Base-by-base conservation (phyloP, 2,797 vertebrate genomes). In the Chrysocyon brachyurus region DNA sequence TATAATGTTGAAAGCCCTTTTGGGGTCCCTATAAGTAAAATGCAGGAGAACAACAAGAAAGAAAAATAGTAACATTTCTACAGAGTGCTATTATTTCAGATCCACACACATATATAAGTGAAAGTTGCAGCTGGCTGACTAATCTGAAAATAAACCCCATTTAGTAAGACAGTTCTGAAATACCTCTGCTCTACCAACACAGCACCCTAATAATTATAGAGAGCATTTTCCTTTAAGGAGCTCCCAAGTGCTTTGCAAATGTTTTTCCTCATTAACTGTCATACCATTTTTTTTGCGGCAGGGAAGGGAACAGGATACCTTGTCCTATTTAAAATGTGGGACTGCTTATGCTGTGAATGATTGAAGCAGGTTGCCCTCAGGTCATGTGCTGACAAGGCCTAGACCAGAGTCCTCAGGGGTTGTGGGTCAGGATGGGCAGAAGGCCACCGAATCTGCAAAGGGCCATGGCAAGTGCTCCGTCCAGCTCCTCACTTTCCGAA, bases 301-400 rank as follows among this genome's bases (percentile, higher is more conserved):
- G 68, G 28, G 26, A 73, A 84, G 63, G 49, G 24, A 87, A 82
- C 68, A 75, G 24, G 19, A 83, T 81, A 54, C 46, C 22, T 77
- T 81, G 88, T 92, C 94, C 91, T 96, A 68, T 93, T 94, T 96
- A 95, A 97, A 93, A 96, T 97, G 90, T 92, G 94, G 77, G 63
- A n/a, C 87, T 97, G 92, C 57, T 49, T 57, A 81, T 66, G n/a
- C 40, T 12, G 33, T 79, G 82, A 92, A 63, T 66, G 52, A 92
- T 64, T 92, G 88, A 92, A 92, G 70, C 73, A 96, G 31, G 70
- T 26, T 79, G n/a, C 90, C 81, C 77, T 87, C 31, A 4, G 72
- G 59, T 90, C 78, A 75, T 28, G 36, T n/a, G 14, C 59, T 89
- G 94, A 85, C 21, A 86, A 86, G 78, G 82, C 90, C 54, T 46